Evolutionary conservation across 1,140 invertebrate genomes (phyloP).

Genomic region (Heliconius nattereri): DNA sequence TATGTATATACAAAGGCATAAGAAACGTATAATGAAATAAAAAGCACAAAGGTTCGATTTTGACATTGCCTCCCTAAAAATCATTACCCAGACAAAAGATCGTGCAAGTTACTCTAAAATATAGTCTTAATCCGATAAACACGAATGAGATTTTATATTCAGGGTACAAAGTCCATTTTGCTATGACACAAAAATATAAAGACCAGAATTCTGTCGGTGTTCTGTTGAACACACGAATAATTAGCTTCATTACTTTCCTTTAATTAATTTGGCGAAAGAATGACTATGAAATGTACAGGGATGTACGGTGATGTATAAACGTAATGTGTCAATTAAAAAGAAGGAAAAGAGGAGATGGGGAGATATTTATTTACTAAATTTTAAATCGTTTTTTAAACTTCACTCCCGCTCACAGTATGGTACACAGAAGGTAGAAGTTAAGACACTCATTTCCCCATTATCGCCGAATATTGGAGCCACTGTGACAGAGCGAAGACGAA

Average conservation of each 20-base stretch:
- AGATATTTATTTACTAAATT: too few relatives aligned
- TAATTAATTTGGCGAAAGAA: constrained; percentile 52
- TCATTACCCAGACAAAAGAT: neutral
- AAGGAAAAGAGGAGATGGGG: too few relatives aligned
- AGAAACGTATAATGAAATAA: neutral
- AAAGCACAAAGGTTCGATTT: neutral
- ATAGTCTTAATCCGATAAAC: neutral
- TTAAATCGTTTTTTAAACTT: too few relatives aligned
- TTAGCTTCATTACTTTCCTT: constrained; percentile 52
- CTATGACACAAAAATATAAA: neutral
- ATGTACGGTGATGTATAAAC: neutral
- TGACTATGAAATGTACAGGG: constrained; percentile 7
- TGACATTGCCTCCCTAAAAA: neutral
- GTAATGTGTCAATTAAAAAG: neutral
- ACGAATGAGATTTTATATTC: neutral
- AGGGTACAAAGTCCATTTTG: neutral
- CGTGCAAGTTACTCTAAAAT: neutral
- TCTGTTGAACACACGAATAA: constrained; percentile 44
- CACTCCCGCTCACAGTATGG: too few relatives aligned
- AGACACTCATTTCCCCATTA: too few relatives aligned
- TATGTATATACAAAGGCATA: neutral
- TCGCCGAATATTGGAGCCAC: too few relatives aligned
- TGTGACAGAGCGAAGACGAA: too few relatives aligned
- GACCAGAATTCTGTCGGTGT: neutral
- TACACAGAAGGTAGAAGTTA: too few relatives aligned